Conservation (phyloP, 1,140 invertebrate species). For the Sitophilus oryzae region DNA sequence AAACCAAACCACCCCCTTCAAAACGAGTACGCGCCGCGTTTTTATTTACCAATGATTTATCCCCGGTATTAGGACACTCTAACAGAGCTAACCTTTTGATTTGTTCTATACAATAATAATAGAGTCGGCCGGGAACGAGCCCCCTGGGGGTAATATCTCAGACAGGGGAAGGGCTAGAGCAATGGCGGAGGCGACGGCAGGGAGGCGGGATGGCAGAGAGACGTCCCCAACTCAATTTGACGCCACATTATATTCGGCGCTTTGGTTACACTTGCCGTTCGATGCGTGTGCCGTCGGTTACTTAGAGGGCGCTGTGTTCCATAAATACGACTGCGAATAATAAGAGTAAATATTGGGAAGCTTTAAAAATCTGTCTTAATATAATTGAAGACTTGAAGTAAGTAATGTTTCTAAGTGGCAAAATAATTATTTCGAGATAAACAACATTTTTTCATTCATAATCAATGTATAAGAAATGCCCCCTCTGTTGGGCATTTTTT, state of each 20-base stretch:
- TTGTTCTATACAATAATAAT: constrained; percentile 48
- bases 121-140: constrained; percentile 44
- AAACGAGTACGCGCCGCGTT: constrained; percentile 25
- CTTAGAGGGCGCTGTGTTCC: not conserved
- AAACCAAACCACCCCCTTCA: constrained; percentile 25
- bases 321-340: too few species aligned
- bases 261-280: constrained; percentile 36
- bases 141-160: constrained; percentile 45
- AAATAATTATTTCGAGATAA: too few species aligned
- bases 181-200: too few species aligned
- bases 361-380: too few species aligned
- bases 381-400: too few species aligned
- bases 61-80: constrained; percentile 44
- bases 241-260: constrained; percentile 44
- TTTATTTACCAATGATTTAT: constrained; percentile 40
- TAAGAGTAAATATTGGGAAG: too few species aligned
- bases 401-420: too few species aligned
- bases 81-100: constrained; percentile 43
- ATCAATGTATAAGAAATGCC: too few species aligned
- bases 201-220: not conserved
- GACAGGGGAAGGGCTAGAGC: constrained; percentile 28
- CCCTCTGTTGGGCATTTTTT: too few species aligned
- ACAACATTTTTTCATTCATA: too few species aligned
- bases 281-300: not conserved
- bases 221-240: constrained; percentile 43